Base-by-base conservation (phyloP, 2,888 invertebrate genomes). In the Parapristionchus giblindavisi region DNA sequence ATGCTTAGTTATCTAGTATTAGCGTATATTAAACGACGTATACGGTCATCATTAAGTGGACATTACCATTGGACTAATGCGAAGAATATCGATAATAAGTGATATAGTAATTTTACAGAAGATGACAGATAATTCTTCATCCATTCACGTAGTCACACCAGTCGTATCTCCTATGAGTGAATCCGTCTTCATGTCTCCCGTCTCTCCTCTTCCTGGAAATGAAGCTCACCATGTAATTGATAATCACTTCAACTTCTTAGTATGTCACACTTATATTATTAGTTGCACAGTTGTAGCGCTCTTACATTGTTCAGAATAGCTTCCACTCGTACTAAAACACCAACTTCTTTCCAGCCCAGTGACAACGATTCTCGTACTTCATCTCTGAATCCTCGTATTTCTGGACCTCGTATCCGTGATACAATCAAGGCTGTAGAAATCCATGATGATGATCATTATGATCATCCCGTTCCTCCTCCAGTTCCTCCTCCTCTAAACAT, bases 161-260 rank as follows among this genome's bases (percentile, higher is more conserved):
- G 70, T 71, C 29, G 40, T 56, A 4, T 56, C 56, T 14, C 70
- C 70, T n/a, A 11, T 71, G 32, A 71, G 56, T 40, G 70, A 71
- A 32, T 71, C 70, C 40, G 70, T 71, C 54, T 71, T 71, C 70
- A 71, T 71, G 70, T 40, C 40, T 32, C 70, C 70, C 70, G 56
- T 71, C 21, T 71, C 70, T 6, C 70, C 70, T 24, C 51, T 68
- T 24, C 68, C 68, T 24, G 48, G 21, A 48, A 21, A 48, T 48
- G 51, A 17, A 1, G 68, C n/a, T 11, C 54, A 54, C 56, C n/a
- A 54, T 6, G 24, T 6, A n/a, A 6, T 54, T 48, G 6, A 54
- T 54, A 24, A 54, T 54, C 56, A n/a, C 48, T 14, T 48, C 48
- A 11, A 14, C 48, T 14, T 48, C 48, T 11, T 11, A 14, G 48